Evolutionary conservation across 2,888 invertebrate genomes (phyloP).

Genomic region (Papilio protenor): DNA sequence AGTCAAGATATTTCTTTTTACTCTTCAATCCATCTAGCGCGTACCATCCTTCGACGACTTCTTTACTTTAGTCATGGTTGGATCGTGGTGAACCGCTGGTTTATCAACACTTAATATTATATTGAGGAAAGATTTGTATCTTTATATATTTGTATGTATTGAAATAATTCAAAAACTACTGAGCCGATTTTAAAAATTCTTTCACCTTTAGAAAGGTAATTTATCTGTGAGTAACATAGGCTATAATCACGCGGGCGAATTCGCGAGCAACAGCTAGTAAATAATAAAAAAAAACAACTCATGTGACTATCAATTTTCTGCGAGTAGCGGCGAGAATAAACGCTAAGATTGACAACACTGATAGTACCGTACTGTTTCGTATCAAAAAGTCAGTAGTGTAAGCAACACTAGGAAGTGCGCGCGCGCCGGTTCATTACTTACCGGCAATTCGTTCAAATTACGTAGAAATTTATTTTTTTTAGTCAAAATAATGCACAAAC

Average conservation of each 20-base stretch:
- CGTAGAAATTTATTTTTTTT: neutral
- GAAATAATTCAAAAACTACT: too few species aligned
- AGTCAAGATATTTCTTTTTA: neutral
- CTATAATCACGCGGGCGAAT: too few species aligned
- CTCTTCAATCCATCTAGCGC: neutral
- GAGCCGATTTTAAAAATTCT: too few species aligned
- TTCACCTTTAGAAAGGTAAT: too few species aligned
- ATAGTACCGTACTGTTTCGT: neutral
- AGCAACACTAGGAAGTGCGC: slow-evolving; percentile 7
- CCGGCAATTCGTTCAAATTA: slow-evolving; percentile 3
- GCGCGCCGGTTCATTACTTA: neutral
- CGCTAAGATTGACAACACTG: slow-evolving; percentile 27
- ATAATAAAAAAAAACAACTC: neutral
- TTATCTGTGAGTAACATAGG: too few species aligned
- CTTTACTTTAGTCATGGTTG: too few species aligned
- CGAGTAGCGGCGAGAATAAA: neutral
- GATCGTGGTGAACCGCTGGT: too few species aligned
- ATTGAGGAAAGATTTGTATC: too few species aligned
- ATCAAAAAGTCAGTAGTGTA: slow-evolving; percentile 26
- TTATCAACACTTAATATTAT: too few species aligned
- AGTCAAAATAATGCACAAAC: slow-evolving; percentile 19
- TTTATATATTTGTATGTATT: too few species aligned
- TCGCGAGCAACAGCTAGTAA: too few species aligned
- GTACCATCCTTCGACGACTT: too few species aligned
- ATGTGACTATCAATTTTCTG: neutral